Evolutionary conservation across 2,888 invertebrate species (phyloP), one percentile per base, ranked within the genome.

Genomic region (Saturnia japonica): DNA sequence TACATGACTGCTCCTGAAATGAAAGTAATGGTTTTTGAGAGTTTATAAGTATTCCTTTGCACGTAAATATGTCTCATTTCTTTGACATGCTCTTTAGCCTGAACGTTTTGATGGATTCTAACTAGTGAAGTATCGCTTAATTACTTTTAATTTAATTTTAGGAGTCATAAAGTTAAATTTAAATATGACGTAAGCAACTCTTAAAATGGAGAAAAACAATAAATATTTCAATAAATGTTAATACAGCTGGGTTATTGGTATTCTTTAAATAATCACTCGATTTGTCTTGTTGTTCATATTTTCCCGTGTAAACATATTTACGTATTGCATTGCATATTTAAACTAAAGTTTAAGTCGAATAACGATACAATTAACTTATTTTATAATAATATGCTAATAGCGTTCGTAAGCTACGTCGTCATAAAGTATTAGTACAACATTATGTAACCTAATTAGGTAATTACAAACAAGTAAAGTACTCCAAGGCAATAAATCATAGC

Each of bases 391-490:
- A 40, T 40, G n/a, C 40, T 64, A 64, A 64, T 40, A 64, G 40
- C 19, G 19, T 40, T 64, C 4, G 40, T 8, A 64, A 64, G 19
- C 64, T 19, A 64, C 64, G n/a, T 64, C 40, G 19, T 40, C 40
- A 70, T 71, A 64, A 62, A 64, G 40, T 64, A 64, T 64, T 64
- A 64, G 40, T 54, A 68, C 68, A 68, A 54, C 54, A 54, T 54
- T 40, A 54, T n/a, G 64, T 64, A 73, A 74, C 70, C 73, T 75
- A 76, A 77, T 43, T 43, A 43, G 43, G 43, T 43, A 43, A 43
- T 77, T 73, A 76, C 69, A 69, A 64, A 69, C 69, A 71, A 70
- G 73, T 72, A 75, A 75, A 76, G 74, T 75, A 74, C 66, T 70
- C 8, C 68, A 70, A 74, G 72, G 75, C 70, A 73, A 75, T 75